Percentiles rank a stretch among this genome's conserved stretches.
These are phyloP conservation scores for Nomada hirtipes DNA, from an alignment of 2,888 invertebrate genomes.

Conservation along the genomic window DNA sequence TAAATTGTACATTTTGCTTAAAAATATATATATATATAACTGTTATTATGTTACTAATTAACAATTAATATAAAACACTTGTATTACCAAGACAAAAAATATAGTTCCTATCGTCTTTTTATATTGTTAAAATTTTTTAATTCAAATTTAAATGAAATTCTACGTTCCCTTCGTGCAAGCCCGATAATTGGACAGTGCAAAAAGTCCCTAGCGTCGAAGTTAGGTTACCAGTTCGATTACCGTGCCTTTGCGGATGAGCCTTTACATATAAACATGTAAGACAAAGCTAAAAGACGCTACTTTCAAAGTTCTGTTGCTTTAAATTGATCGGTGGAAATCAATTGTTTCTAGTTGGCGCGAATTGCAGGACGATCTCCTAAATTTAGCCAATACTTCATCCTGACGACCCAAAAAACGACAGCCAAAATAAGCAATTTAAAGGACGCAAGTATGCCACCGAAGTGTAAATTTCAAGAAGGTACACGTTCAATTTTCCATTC, in stretches of 20 bases:
- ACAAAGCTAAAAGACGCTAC: slow-evolving; percentile 31
- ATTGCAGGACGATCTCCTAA: slow-evolving; percentile 38
- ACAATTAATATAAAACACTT: background rate
- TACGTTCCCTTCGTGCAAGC: background rate
- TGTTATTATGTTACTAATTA: slow-evolving; percentile 9
- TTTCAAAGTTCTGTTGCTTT: slow-evolving; percentile 43
- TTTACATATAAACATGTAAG: slow-evolving; percentile 15
- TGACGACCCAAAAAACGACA: slow-evolving; percentile 20
- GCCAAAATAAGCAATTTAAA: slow-evolving; percentile 57
- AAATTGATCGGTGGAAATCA: slow-evolving; percentile 40
- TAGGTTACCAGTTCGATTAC: background rate
- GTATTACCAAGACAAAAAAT: background rate
- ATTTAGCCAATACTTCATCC: slow-evolving; percentile 33
- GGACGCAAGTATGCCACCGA: slow-evolving; percentile 86
- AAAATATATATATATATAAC: slow-evolving; percentile 10
- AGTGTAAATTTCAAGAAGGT: slow-evolving; percentile 91
- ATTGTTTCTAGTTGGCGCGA: slow-evolving; percentile 52
- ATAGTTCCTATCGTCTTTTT: background rate
- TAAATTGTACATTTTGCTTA: slow-evolving; percentile 14
- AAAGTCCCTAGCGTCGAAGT: slow-evolving; percentile 22
- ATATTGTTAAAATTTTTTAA: background rate
- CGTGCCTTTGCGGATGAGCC: slow-evolving; percentile 7
- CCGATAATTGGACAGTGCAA: background rate
- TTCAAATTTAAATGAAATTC: slow-evolving; percentile 16
- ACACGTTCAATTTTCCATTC: slow-evolving; percentile 51